Percentiles rank a stretch among this genome's conserved stretches.
Evolutionary conservation across 2,888 invertebrate genomes (phyloP).

Genomic region (Gastracanthus pulcherrimus): DNA sequence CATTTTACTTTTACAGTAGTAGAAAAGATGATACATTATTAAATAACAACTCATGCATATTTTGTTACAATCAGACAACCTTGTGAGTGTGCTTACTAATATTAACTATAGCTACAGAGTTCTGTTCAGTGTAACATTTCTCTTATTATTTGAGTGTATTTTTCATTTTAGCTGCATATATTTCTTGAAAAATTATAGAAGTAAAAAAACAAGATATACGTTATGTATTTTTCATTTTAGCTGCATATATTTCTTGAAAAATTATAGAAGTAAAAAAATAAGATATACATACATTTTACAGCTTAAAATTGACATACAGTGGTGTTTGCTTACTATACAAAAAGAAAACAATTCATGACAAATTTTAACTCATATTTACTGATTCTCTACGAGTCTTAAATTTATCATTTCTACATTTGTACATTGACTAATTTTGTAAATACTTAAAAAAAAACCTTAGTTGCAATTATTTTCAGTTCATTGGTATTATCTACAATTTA

Average conservation of each 20-base stretch:
- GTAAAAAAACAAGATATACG: conserved; percentile 33
- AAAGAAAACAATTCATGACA: conserved; percentile 18
- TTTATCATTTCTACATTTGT: conserved; percentile 52
- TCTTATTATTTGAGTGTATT: too few species aligned
- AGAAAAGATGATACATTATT: neutral
- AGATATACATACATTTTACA: neutral
- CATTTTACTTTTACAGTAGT: conserved; percentile 6
- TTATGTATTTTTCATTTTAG: neutral
- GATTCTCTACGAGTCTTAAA: conserved; percentile 25
- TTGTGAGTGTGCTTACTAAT: neutral
- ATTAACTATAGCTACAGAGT: neutral
- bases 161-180: neutral
- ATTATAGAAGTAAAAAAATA: conserved; percentile 22
- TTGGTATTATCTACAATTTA: conserved; percentile 41
- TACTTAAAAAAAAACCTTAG: conserved; percentile 25
- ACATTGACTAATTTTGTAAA: conserved; percentile 38
- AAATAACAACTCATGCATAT: neutral
- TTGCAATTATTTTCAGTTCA: conserved; percentile 19
- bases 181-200: neutral
- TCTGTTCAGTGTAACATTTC: neutral
- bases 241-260: neutral
- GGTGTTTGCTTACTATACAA: conserved; percentile 5
- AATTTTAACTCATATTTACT: conserved; percentile 7
- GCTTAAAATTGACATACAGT: neutral
- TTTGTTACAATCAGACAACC: neutral